Percentiles rank a stretch among this genome's conserved stretches.
phyloP scores from a whole-genome alignment of 2,888 invertebrate species.

The Junonia oenone region DNA sequence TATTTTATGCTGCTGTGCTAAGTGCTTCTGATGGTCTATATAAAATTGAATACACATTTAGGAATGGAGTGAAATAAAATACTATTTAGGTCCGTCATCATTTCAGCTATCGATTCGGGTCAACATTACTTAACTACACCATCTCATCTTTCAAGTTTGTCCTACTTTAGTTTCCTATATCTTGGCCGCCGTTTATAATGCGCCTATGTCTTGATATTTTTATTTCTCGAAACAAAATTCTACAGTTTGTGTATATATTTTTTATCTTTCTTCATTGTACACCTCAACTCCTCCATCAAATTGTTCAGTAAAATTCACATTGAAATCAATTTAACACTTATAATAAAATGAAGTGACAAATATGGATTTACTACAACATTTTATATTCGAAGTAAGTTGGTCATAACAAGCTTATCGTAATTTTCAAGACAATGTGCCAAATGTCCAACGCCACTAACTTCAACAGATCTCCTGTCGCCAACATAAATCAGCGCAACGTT shows the following conservation, averaged over 20 bases:
- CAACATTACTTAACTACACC: constrained; percentile 10
- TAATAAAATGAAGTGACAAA: background rate
- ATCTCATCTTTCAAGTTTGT: constrained; percentile 13
- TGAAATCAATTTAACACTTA: background rate
- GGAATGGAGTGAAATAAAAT: background rate
- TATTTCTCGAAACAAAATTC: background rate
- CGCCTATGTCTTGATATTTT: background rate
- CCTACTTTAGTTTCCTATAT: constrained; percentile 3
- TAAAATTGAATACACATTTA: background rate
- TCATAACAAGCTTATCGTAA: background rate
- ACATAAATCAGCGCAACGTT: background rate
- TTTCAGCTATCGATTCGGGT: constrained; percentile 5
- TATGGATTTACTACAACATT: background rate
- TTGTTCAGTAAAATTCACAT: background rate
- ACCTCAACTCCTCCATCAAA: too few species aligned
- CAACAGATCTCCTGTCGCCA: background rate
- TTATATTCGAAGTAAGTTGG: background rate
- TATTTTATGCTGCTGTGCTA: background rate
- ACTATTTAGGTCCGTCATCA: background rate
- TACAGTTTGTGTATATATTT: too few species aligned
- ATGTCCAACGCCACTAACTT: background rate
- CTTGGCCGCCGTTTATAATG: background rate
- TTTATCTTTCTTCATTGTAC: too few species aligned
- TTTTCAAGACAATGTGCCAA: background rate
- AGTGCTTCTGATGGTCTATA: background rate